Base-by-base conservation (phyloP, 2,888 invertebrate species). In the Macrosiphum euphorbiae region DNA sequence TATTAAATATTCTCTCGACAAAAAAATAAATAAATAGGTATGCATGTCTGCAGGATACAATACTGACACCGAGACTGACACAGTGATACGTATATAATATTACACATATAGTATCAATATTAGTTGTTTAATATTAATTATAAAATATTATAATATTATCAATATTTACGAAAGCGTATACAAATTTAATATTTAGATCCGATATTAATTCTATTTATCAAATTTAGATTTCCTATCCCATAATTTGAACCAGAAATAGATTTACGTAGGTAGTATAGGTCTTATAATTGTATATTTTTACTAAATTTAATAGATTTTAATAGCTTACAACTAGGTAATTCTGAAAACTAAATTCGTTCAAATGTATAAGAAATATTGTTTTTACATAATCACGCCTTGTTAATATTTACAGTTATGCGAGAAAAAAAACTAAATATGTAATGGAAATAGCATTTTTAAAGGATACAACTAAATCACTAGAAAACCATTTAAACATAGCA, bases 391-490 rank as follows among this genome's bases (percentile, higher is more conserved):
- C 2, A 28, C 16, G 28, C 20, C 28, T 41, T 61, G 1, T 58
- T 13, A 44, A n/a, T 85, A 41, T 58, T 90, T 47, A 44, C 58
- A 90, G 93, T 85, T 90, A 90, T 47, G 58, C 35, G 20, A 93
- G 89, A 35, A 85, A 93, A 90, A 58, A 85, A 89, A 89, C 47
- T 13, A 93, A 89, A 61, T 93, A 85, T 84, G 28, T 26, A 28
- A 85, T 90, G 85, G 93, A 93, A 47, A 90, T 90, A 26, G 3
- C 13, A 16, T 90, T 61, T 85, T 89, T 93, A 58, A 93, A 47
- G 10, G 89, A 90, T 50, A 85, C 47, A 35, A 47, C 4, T 35
- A 89, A 85, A 90, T 85, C 84, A 1, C 47, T 93, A 8, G 58
- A 93, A 90, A 58, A 47, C 58, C 41, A 93, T 50, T 61, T 93